Conservation (phyloP, 2,888 invertebrate species). For the Leptopilina drosophilae region DNA sequence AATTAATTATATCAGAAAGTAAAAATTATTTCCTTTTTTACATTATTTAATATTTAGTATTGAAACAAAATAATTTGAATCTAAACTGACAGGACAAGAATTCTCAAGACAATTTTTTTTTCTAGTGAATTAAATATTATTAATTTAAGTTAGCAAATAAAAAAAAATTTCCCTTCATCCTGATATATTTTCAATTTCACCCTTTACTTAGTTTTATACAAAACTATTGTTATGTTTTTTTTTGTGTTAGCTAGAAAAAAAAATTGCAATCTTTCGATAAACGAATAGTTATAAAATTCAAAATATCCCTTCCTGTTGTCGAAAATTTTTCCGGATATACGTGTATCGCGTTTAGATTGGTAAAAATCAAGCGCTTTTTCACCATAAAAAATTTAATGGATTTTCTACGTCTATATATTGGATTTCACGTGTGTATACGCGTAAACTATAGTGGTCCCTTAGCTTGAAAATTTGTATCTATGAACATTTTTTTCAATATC, state of each 20-base stretch:
- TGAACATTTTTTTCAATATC: neutral
- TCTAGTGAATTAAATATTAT: no score
- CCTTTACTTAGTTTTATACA: neutral
- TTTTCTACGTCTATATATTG: neutral
- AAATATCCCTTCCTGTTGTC: neutral
- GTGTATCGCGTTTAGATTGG: conserved; percentile 2
- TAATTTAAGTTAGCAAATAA: no score
- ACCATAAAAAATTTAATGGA: conserved; percentile 10
- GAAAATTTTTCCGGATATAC: conserved; percentile 1
- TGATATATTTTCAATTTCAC: neutral
- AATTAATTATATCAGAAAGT: no score
- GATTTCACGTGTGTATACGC: neutral
- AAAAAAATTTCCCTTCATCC: no score
- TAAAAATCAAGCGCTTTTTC: conserved; percentile 9
- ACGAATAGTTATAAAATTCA: conserved; percentile 10
- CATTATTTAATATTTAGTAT: no score
- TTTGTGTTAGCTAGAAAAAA: neutral
- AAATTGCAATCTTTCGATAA: neutral
- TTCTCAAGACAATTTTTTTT: no score
- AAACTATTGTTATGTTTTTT: no score
- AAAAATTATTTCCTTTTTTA: no score
- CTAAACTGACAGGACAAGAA: no score
- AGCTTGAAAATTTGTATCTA: conserved; percentile 2
- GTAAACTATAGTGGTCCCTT: neutral
- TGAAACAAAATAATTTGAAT: no score